Evolutionary conservation across 2,113 vertebrate genomes (phyloP).

Genomic region (Siniperca knerii): DNA sequence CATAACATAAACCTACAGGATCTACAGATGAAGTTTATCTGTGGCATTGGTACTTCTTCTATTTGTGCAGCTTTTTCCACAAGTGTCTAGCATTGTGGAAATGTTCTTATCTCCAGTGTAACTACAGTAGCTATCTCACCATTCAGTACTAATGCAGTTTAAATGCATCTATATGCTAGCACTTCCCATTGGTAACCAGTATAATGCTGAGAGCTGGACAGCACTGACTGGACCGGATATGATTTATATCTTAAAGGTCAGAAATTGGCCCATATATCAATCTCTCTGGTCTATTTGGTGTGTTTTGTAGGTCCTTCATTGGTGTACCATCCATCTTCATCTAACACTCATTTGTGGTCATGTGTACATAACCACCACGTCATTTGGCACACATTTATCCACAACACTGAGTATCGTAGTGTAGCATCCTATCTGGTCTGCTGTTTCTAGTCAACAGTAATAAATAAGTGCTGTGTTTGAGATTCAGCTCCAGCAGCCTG

Average conservation of each 20-base stretch:
- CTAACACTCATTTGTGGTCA: not conserved
- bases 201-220: not conserved
- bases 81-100: not conserved
- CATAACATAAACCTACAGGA: not conserved
- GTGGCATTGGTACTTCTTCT: not conserved
- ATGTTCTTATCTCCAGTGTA: not conserved
- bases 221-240: not conserved
- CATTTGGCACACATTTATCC: slow-evolving; percentile 3
- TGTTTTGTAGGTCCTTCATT: not conserved
- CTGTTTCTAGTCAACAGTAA: slow-evolving; percentile 26
- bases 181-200: not conserved
- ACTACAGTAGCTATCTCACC: not conserved
- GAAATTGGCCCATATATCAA: not conserved
- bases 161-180: not conserved
- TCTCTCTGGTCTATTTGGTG: not conserved
- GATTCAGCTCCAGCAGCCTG: slow-evolving; percentile 27
- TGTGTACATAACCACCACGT: not conserved
- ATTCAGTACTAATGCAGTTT: not conserved
- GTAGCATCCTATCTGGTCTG: not conserved
- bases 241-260: slow-evolving; percentile 18
- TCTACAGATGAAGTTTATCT: not conserved
- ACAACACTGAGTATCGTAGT: not conserved
- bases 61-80: no score
- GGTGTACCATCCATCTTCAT: not conserved
- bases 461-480: slow-evolving; percentile 23